phyloP scores from a whole-genome alignment of 2,113 vertebrate species.

The Gobio gobio region DNA sequence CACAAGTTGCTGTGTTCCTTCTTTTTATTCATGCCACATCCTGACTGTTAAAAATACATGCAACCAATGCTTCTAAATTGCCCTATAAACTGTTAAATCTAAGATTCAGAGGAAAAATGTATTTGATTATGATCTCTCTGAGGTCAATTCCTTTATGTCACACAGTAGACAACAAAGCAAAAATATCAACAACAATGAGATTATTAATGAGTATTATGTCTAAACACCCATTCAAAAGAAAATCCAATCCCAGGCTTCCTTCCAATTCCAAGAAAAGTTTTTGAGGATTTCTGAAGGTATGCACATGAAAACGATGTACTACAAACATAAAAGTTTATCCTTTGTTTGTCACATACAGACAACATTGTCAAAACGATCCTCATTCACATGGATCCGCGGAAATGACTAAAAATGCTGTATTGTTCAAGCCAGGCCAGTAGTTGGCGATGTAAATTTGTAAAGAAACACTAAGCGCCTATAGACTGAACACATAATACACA shows the following conservation, averaged over 20 bases:
- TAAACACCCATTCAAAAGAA: background rate
- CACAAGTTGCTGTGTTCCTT: background rate
- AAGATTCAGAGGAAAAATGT: background rate
- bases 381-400: too few relatives aligned
- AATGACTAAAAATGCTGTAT: too few relatives aligned
- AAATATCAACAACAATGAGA: background rate
- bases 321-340: too few relatives aligned
- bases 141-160: background rate
- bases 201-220: conserved; percentile 16
- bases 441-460: too few relatives aligned
- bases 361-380: too few relatives aligned
- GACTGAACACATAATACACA: too few relatives aligned
- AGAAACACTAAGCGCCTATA: too few relatives aligned
- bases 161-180: background rate
- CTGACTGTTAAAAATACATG: background rate
- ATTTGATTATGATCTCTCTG: conserved; percentile 7
- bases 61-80: background rate
- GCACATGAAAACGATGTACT: too few relatives aligned
- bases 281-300: background rate
- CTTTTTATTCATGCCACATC: conserved; percentile 1
- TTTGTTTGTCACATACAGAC: too few relatives aligned
- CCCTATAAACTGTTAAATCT: background rate
- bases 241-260: background rate
- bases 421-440: too few relatives aligned
- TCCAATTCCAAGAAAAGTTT: background rate